Evolutionary conservation across 2,797 vertebrate genomes (phyloP).

Genomic region (Semaprochilodus insignis): DNA sequence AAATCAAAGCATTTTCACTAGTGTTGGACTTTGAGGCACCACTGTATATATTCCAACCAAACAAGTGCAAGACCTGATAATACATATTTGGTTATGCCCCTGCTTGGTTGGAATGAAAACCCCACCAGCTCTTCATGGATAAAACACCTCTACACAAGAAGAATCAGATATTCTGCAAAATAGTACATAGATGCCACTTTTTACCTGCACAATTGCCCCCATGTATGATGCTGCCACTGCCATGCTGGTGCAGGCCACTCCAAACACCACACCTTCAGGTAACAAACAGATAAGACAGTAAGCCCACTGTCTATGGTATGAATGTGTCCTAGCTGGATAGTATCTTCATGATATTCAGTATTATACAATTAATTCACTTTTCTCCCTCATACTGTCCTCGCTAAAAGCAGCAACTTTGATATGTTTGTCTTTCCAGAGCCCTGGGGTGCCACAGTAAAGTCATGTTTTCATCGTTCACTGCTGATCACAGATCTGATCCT

Average conservation of each 20-base stretch:
- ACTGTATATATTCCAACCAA: no score
- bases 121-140: not conserved
- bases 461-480: not conserved
- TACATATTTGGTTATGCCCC: no score
- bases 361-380: not conserved
- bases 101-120: not conserved
- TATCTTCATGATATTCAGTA: not conserved
- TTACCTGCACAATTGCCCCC: constrained; percentile 86
- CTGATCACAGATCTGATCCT: not conserved
- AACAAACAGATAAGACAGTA: not conserved
- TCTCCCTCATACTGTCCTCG: not conserved
- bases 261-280: constrained; percentile 80
- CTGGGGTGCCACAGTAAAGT: not conserved
- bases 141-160: not conserved
- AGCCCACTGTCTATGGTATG: not conserved
- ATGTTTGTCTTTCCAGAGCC: not conserved
- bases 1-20: no score
- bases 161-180: not conserved
- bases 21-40: no score
- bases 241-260: constrained; percentile 80
- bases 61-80: no score
- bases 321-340: not conserved
- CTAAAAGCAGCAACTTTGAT: not conserved
- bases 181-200: not conserved
- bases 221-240: constrained; percentile 80